Evolutionary conservation across 2,797 vertebrate genomes (phyloP).

Genomic region (Sebastes nivosus): DNA sequence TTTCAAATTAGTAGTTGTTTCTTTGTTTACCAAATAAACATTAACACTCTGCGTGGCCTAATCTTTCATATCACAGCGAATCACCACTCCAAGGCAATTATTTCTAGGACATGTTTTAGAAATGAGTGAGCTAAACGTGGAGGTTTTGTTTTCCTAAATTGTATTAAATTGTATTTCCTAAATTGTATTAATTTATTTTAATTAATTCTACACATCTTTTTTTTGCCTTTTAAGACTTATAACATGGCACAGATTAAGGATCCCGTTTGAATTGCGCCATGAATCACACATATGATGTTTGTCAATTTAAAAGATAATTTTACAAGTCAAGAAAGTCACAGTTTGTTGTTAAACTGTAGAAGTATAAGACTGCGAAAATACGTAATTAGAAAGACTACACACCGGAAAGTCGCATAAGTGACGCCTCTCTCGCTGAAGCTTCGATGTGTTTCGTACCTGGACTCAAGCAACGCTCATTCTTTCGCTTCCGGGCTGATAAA

Average conservation of each 20-base stretch:
- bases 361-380: too few relatives aligned
- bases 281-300: too few relatives aligned
- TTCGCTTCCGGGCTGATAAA: not conserved
- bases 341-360: not conserved
- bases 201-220: not conserved
- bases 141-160: not conserved
- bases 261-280: accelerated
- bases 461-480: too few relatives aligned
- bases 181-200: not conserved
- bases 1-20: not conserved
- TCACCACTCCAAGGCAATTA: not conserved
- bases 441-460: too few relatives aligned
- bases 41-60: not conserved
- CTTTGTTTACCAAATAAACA: not conserved
- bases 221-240: not conserved
- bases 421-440: too few relatives aligned
- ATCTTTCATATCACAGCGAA: not conserved
- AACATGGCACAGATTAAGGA: too few relatives aligned
- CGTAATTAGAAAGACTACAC: too few relatives aligned
- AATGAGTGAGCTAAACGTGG: not conserved
- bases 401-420: too few relatives aligned
- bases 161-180: not conserved
- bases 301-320: too few relatives aligned
- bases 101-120: not conserved
- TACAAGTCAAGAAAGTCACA: not conserved